phyloP scores from a whole-genome alignment of 2,888 invertebrate species.

The Papilio elwesi region DNA sequence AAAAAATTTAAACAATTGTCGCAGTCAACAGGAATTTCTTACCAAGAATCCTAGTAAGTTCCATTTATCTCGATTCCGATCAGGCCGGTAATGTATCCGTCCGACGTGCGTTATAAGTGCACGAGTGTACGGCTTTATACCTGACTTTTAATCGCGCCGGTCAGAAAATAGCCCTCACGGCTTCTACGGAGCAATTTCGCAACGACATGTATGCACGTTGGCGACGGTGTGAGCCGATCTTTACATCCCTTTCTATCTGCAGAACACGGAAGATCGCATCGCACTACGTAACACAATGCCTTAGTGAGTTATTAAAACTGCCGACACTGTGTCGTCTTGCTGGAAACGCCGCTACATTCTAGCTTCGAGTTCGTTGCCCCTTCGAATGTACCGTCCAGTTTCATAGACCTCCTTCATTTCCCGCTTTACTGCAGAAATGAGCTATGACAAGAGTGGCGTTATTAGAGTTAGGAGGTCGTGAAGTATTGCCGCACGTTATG shows the following conservation, averaged over 20 bases:
- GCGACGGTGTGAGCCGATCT: slow-evolving; percentile 29
- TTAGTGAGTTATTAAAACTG: slow-evolving; percentile 42
- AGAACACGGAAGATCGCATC: slow-evolving; percentile 42
- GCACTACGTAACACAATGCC: slow-evolving; percentile 41
- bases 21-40: neutral
- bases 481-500: slow-evolving; percentile 29
- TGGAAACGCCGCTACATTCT: slow-evolving; percentile 34
- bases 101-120: slow-evolving; percentile 24
- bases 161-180: slow-evolving; percentile 41
- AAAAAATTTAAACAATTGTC: neutral
- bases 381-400: slow-evolving; percentile 37
- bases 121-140: slow-evolving; percentile 29
- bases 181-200: slow-evolving; percentile 37
- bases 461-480: slow-evolving; percentile 15
- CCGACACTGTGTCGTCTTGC: slow-evolving; percentile 40
- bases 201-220: slow-evolving; percentile 35
- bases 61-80: slow-evolving; percentile 31
- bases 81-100: slow-evolving; percentile 26
- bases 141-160: slow-evolving; percentile 38
- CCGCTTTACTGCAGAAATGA: slow-evolving; percentile 11
- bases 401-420: slow-evolving; percentile 27
- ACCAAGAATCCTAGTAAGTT: neutral
- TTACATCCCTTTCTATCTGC: slow-evolving; percentile 38
- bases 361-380: slow-evolving; percentile 39
- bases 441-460: slow-evolving; percentile 23